Conservation (phyloP, 2,113 vertebrate genomes). For the Rhinolophus sinicus region DNA sequence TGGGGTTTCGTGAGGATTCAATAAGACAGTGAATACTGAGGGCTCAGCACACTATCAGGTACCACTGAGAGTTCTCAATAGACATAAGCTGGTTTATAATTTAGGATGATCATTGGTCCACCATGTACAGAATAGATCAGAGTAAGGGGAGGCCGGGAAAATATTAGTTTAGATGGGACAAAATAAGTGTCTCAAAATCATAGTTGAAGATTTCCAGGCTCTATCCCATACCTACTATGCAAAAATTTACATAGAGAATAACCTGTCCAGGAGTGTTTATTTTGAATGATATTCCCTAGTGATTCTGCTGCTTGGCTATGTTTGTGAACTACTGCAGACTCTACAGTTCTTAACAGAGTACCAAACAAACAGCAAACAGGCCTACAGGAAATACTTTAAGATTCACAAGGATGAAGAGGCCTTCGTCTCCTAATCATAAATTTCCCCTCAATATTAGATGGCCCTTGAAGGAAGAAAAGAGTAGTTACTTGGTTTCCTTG, state of each 20-base stretch:
- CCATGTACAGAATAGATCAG: background rate
- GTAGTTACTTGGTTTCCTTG: background rate
- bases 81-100: background rate
- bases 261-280: background rate
- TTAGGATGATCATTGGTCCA: background rate
- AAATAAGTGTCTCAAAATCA: background rate
- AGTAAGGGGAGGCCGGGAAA: background rate
- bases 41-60: background rate
- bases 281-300: background rate
- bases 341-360: background rate
- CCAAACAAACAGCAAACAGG: background rate
- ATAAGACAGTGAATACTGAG: background rate
- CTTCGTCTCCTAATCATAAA: background rate
- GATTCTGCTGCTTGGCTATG: background rate
- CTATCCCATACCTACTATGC: background rate
- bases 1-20: background rate
- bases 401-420: background rate
- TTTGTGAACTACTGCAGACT: background rate
- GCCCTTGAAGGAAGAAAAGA: background rate
- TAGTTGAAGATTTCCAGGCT: background rate
- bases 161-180: background rate
- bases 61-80: background rate
- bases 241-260: background rate
- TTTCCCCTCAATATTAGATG: background rate
- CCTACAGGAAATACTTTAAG: background rate